Base-by-base conservation (phyloP, 2,113 vertebrate genomes). In the Macquaria australasica region DNA sequence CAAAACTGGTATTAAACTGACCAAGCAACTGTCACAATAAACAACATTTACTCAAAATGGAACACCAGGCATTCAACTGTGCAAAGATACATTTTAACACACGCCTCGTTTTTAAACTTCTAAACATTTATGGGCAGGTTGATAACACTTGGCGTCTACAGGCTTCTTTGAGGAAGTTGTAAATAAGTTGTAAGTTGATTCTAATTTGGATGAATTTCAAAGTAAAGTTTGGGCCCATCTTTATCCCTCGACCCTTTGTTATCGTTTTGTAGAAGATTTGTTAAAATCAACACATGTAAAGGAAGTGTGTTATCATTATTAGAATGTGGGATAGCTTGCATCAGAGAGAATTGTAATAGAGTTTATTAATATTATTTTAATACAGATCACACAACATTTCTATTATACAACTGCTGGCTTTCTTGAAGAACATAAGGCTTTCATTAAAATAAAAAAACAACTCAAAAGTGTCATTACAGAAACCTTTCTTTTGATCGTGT, bases 401-500 rank as follows among this genome's bases (percentile, higher is more conserved):
- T 3, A 53, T 2, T 34, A 53, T 55, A 70, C 10, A 60, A 56
- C 5, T 72, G 28, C 25, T 83, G 60, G 50, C 41, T 83, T 84
- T 74, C 66, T 82, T 50, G 10, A 86, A 48, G 4, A 83, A 21
- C 72, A 59, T 21, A 21, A 69, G 21, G 12, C 18, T 28, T 71
- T n/a, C 28, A 68, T 41, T 51, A 39, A 8, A 73, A 48, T 4
- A n/a, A 51, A n/a, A n/a, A 62, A 78, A 9, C 1, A 71, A 43
- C 14, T 25, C 3, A 23, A n/a, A 55, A 14, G 5, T 55, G 39
- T 59, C 37, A 81, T 4, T 73, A 23, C 18, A 45, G 31, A 45
- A 25, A 69, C 67, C 59, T 74, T 67, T 20, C 20, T 59, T 45
- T 68, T 23, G 8, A 50, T 11, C 10, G 6, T 23, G 50, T 8